Base-by-base conservation (phyloP, 2,113 vertebrate species). In the Gila orcuttii region DNA sequence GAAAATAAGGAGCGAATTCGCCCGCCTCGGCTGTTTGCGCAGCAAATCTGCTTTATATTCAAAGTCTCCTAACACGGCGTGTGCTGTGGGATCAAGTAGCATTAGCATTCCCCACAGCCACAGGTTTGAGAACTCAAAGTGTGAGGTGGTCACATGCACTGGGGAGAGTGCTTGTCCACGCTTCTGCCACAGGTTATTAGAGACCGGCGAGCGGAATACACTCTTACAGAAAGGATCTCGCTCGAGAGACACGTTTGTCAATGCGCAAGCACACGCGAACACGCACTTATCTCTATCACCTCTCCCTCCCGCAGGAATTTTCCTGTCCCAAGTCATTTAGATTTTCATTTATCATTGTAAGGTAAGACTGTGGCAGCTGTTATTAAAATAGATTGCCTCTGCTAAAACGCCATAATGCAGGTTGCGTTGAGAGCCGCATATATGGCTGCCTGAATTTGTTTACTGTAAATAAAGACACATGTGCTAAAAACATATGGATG, bases 301-400 rank as follows among this genome's bases (percentile, higher is more conserved):
- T 85, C 88, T 90, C 90, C 90, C 89, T 91, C 89, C 94, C 93
- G 82, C 79, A 91, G 93, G 92, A 95, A 94, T 93, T 94, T 73
- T 93, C 94, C 93, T 92, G 94, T 94, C 94, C 91, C 91, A 91
- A 90, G 91, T 94, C 92, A 94, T 95, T 95, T 94, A 93, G 92
- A 88, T 91, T 93, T 93, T 93, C 94, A 95, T 95, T 95, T 92
- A 95, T 95, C 94, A 95, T 90, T 92, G 92, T 94, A 93, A 91
- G 93, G 93, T 91, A 94, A 94, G 93, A 92, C 92, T 93, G 91
- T 95, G 94, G 93, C 94, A 94, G 93, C 93, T 95, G 93, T 92
- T 93, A 95, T 95, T 95, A 93, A 95, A 95, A 95, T 94, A 93
- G 94, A 95, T 95, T 94, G 93, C 92, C 90, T 91, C 92, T 93